phyloP scores from a whole-genome alignment of 2,888 invertebrate species.

The Acleris literana region DNA sequence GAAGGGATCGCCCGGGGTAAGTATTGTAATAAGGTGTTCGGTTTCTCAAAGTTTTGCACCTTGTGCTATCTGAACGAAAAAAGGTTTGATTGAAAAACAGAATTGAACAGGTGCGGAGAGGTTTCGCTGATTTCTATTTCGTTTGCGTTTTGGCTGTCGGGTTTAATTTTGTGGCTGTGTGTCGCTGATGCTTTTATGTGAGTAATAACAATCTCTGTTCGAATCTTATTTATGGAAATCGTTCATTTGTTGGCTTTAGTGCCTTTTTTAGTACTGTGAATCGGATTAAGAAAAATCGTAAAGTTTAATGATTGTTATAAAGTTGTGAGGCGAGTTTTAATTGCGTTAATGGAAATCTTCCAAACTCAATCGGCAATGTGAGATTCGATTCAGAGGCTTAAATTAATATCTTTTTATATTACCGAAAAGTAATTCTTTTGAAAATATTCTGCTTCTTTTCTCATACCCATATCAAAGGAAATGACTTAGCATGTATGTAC shows the following conservation, averaged over 20 bases:
- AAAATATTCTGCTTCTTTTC: neutral
- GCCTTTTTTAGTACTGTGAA: slow-evolving; percentile 17
- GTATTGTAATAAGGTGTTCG: slow-evolving; percentile 70
- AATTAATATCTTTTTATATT: too few species aligned
- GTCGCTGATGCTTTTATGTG: slow-evolving; percentile 12
- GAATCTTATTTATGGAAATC: slow-evolving; percentile 8
- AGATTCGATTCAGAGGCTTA: neutral
- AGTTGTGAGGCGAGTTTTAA: slow-evolving; percentile 13
- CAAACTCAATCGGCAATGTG: neutral
- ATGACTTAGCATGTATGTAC: slow-evolving; percentile 1
- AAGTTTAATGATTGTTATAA: slow-evolving; percentile 22
- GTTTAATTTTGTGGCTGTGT: slow-evolving; percentile 12
- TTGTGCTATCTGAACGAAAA: slow-evolving; percentile 69
- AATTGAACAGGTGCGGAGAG: slow-evolving; percentile 62
- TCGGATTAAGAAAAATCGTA: slow-evolving; percentile 23
- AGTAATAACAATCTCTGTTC: slow-evolving; percentile 16
- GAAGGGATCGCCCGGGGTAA: slow-evolving; percentile 59
- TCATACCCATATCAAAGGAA: slow-evolving; percentile 1
- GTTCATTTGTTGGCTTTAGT: slow-evolving; percentile 18
- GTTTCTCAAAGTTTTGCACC: slow-evolving; percentile 72
- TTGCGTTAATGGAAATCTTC: slow-evolving; percentile 4
- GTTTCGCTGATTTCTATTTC: slow-evolving; percentile 47
- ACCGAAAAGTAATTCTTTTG: neutral
- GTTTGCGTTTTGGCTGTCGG: slow-evolving; percentile 40
- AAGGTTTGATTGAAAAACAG: slow-evolving; percentile 62